Evolutionary conservation across 2,888 invertebrate species (phyloP).

Genomic region (Cryptosula pallasiana): DNA sequence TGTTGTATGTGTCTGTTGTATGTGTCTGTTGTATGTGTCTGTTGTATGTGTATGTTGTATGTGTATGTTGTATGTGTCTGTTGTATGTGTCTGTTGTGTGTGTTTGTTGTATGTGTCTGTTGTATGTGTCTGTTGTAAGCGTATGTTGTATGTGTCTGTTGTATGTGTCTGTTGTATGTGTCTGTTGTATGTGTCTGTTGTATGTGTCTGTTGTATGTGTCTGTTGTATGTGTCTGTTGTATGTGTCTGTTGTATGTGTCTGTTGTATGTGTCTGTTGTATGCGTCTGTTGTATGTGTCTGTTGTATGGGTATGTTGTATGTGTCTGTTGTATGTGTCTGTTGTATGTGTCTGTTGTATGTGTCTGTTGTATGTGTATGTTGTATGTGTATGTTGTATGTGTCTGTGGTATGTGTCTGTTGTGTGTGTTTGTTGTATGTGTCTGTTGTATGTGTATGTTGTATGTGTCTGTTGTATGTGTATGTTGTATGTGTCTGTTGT

Average conservation of each 20-base stretch:
- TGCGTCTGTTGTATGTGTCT: neutral
- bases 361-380: neutral
- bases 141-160: neutral
- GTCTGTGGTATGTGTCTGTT: neutral
- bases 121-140: neutral
- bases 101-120: neutral
- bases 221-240: neutral
- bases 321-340: neutral
- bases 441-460: neutral
- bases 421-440: neutral
- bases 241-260: neutral
- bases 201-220: neutral
- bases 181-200: neutral
- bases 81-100: neutral
- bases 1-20: neutral
- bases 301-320: neutral
- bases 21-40: neutral
- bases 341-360: neutral
- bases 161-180: neutral
- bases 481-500: neutral
- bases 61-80: neutral
- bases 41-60: neutral
- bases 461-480: neutral
- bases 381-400: neutral
- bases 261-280: neutral